Evolutionary conservation across 2,797 vertebrate genomes (phyloP).

Genomic region (Salmo trutta): DNA sequence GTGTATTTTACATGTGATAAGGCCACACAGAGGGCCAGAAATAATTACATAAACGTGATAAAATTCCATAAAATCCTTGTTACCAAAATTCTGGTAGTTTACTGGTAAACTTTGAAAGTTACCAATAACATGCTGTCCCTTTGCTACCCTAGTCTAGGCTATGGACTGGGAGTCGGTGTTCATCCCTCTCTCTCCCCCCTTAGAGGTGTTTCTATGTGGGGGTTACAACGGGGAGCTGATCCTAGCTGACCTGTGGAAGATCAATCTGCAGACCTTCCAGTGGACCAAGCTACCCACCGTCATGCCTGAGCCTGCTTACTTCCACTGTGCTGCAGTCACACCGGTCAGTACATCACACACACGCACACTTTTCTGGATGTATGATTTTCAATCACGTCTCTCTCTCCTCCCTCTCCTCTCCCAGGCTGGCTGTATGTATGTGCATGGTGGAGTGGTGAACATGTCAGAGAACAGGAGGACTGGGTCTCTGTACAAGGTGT

Average conservation of each 20-base stretch:
- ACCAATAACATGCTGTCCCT: too few species aligned
- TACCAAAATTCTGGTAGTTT: too few species aligned
- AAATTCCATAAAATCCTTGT: too few species aligned
- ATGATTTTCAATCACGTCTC: not conserved
- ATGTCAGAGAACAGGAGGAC: conserved; percentile 94
- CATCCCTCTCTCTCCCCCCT: not conserved
- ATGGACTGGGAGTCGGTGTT: not conserved
- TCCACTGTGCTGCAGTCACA: conserved; percentile 96
- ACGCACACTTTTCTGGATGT: not conserved
- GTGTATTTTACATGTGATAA: too few species aligned
- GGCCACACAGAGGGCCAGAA: too few species aligned
- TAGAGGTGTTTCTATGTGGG: conserved; percentile 95
- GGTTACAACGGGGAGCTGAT: conserved; percentile 95
- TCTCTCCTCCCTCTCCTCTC: not conserved
- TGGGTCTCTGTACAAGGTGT: conserved; percentile 95
- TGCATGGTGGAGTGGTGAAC: conserved; percentile 95
- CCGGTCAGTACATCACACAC: conserved; percentile 78
- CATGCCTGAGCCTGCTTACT: conserved; percentile 97
- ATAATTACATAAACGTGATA: too few species aligned
- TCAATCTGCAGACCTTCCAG: conserved; percentile 88
- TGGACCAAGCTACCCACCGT: conserved; percentile 89
- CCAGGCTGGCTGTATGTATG: conserved; percentile 96
- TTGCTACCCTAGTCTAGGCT: not conserved
- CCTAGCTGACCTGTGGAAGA: conserved; percentile 93
- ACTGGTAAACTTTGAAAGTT: too few species aligned